A percentile compares a stretch with the other conserved stretches of the same genome.
Conservation (phyloP, 2,888 invertebrate genomes). For the Pyrocoelia pectoralis region DNA sequence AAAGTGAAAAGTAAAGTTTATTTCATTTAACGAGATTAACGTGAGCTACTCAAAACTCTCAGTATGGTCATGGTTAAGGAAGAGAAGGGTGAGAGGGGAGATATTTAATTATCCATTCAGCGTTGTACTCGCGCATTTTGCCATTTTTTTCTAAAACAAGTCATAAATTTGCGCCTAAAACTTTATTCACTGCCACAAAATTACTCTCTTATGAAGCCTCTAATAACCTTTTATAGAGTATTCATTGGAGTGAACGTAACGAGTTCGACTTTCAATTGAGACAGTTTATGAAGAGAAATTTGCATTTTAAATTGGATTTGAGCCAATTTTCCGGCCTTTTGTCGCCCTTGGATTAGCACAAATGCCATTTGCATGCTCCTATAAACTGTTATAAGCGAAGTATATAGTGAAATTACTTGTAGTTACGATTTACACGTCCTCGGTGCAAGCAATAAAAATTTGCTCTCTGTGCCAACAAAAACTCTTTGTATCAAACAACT, state of each 20-base stretch:
- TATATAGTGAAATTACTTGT: constrained; percentile 39
- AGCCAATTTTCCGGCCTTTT: constrained; percentile 56
- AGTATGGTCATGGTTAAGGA: background rate
- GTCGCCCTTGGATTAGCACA: constrained; percentile 47
- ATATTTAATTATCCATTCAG: background rate
- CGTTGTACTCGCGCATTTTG: background rate
- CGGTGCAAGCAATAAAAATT: background rate
- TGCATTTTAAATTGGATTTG: constrained; percentile 57
- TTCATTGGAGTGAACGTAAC: constrained; percentile 38
- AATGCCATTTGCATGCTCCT: constrained; percentile 42
- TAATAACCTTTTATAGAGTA: constrained; percentile 33
- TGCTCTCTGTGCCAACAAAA: no score
- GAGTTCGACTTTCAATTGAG: constrained; percentile 46
- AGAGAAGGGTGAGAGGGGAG: no score
- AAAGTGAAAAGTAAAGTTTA: constrained; percentile 23
- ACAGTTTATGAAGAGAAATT: constrained; percentile 48
- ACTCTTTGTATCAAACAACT: no score
- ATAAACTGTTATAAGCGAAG: constrained; percentile 35
- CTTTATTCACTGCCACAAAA: constrained; percentile 13
- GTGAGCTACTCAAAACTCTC: constrained; percentile 7
- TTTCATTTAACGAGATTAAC: constrained; percentile 18
- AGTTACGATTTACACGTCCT: constrained; percentile 8
- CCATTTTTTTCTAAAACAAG: background rate
- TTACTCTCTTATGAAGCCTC: constrained; percentile 26
- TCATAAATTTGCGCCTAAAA: background rate